These are phyloP conservation scores for Pangasius sanitwongsei DNA, from an alignment of 2,797 vertebrate species.

Conservation along the genomic window DNA sequence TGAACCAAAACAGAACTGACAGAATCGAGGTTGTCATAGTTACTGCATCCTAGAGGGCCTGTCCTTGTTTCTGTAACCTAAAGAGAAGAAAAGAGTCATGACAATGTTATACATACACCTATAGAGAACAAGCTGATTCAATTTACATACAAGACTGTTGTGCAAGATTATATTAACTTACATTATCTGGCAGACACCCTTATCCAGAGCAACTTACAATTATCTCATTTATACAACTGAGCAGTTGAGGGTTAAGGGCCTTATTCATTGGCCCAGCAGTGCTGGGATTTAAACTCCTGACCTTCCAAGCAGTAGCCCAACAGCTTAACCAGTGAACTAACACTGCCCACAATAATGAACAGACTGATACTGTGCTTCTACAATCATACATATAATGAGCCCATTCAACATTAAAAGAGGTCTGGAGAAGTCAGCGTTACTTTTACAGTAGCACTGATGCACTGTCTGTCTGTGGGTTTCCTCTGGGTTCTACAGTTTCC, in stretches of 20 bases:
- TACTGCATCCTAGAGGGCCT: slow-evolving; percentile 98
- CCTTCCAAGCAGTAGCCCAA: no score
- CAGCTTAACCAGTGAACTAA: no score
- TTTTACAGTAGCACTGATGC: background rate
- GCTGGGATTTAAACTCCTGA: no score
- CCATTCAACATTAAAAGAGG: background rate
- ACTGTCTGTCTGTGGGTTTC: background rate
- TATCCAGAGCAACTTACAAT: no score
- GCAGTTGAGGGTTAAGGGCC: no score
- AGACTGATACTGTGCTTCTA: background rate
- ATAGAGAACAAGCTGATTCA: slow-evolving; percentile 49
- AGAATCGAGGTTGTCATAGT: slow-evolving; percentile 99
- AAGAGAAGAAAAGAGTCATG: slow-evolving; percentile 58
- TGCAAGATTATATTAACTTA: no score
- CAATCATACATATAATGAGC: background rate
- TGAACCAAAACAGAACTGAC: slow-evolving; percentile 99
- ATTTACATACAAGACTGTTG: slow-evolving; percentile 38
- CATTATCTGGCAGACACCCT: no score
- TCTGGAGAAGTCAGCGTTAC: background rate
- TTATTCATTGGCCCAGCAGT: no score
- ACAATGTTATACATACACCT: slow-evolving; percentile 59
- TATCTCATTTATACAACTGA: no score
- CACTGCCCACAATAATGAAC: background rate
- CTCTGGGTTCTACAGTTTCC: background rate
- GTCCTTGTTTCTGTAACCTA: slow-evolving; percentile 98